Conservation (phyloP, 2,888 invertebrate genomes). For the Drosophila algonquin region DNA sequence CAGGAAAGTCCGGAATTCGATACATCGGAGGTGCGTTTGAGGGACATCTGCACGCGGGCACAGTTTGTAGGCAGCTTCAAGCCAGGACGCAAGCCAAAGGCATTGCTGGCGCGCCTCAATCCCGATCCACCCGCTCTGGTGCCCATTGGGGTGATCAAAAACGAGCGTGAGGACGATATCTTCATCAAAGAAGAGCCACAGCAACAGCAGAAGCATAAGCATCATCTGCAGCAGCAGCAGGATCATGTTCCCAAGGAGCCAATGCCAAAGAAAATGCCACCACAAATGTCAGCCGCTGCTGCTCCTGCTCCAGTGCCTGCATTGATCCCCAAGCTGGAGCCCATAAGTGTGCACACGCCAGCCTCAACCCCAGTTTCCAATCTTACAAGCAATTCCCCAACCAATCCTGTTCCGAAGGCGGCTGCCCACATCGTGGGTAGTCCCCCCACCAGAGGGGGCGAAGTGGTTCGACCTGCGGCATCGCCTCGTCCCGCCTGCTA, state of each 20-base stretch:
- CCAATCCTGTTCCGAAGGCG: slow-evolving; percentile 16
- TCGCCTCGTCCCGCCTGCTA: slow-evolving; percentile 87
- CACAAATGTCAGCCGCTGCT: not conserved
- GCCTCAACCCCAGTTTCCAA: slow-evolving; percentile 22
- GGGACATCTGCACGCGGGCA: slow-evolving; percentile 85
- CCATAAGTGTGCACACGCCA: slow-evolving; percentile 43
- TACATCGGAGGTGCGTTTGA: slow-evolving; percentile 90
- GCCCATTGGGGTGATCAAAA: slow-evolving; percentile 58
- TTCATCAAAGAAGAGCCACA: slow-evolving; percentile 67
- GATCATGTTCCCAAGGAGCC: slow-evolving; percentile 31
- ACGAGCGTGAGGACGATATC: slow-evolving; percentile 31
- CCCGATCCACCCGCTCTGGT: slow-evolving; percentile 71
- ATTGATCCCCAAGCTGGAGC: slow-evolving; percentile 75
- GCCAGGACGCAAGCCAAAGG: slow-evolving; percentile 81
- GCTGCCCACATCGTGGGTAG: slow-evolving; percentile 63
- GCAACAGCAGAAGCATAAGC: slow-evolving; percentile 53
- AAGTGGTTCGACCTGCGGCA: slow-evolving; percentile 86
- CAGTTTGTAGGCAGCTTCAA: slow-evolving; percentile 82
- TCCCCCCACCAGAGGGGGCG: slow-evolving; percentile 45
- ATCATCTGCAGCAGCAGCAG: slow-evolving; percentile 48
- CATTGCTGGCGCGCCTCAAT: slow-evolving; percentile 62
- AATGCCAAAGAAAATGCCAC: slow-evolving; percentile 32
- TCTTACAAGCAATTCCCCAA: slow-evolving; percentile 29
- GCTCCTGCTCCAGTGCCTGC: slow-evolving; percentile 12
- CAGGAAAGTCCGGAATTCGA: slow-evolving; percentile 91